These are phyloP conservation scores for Phalacrocorax brasilianus DNA, from an alignment of 2,113 vertebrate species.

Conservation along the genomic window DNA sequence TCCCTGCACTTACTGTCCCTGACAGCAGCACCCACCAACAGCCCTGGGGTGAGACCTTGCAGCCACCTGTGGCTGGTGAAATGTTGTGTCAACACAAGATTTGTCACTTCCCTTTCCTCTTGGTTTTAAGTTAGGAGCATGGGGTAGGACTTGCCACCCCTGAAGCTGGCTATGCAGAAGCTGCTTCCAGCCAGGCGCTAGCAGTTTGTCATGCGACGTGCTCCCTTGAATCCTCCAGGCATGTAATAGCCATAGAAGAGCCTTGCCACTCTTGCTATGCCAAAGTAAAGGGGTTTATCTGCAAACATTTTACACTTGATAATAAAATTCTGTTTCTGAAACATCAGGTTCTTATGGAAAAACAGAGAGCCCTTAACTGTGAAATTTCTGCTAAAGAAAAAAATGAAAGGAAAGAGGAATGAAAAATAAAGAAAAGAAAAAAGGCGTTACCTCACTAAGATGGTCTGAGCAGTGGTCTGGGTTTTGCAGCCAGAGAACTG, in stretches of 20 bases:
- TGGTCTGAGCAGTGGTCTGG: background rate
- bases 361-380: background rate
- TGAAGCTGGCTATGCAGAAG: background rate
- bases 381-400: background rate
- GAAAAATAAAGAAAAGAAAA: background rate
- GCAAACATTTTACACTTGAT: background rate
- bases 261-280: background rate
- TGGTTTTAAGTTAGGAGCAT: background rate
- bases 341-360: background rate
- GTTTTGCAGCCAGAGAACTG: background rate
- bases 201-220: background rate
- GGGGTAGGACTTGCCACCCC: background rate
- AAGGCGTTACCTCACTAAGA: background rate
- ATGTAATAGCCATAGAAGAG: background rate
- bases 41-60: background rate
- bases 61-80: background rate
- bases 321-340: background rate
- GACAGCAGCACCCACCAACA: background rate
- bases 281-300: background rate
- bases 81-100: background rate
- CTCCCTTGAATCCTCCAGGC: background rate
- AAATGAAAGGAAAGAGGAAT: background rate
- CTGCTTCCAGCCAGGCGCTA: background rate
- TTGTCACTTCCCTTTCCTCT: background rate
- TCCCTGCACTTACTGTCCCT: rapidly evolving